These are phyloP conservation scores for Chrysolina haemoptera DNA, from an alignment of 2,888 invertebrate genomes.

Conservation along the genomic window DNA sequence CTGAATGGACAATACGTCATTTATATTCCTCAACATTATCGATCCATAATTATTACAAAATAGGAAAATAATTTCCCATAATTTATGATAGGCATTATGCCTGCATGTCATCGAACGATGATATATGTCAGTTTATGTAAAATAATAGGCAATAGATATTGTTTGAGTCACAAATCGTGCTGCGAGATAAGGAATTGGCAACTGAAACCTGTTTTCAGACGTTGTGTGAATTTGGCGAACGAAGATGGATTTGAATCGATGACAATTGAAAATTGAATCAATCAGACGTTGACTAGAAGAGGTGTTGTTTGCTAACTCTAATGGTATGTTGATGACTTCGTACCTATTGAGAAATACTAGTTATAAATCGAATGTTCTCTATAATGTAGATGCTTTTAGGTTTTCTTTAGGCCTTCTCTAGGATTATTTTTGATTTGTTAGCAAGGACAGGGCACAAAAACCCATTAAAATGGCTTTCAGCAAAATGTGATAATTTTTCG, in stretches of 20 bases:
- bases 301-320: not conserved
- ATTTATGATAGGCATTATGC: constrained; percentile 31
- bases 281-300: not conserved
- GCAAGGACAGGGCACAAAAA: no score
- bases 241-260: constrained; percentile 14
- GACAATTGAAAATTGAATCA: not conserved
- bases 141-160: constrained; percentile 40
- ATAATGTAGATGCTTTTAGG: no score
- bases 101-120: constrained; percentile 29
- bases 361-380: no score
- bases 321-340: not conserved
- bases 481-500: no score
- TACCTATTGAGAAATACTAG: not conserved
- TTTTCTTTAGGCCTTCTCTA: no score
- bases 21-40: constrained; percentile 32
- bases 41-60: constrained; percentile 34
- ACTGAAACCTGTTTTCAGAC: constrained; percentile 41
- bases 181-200: constrained; percentile 48
- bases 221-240: constrained; percentile 11
- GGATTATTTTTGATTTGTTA: no score
- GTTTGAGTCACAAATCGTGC: constrained; percentile 51
- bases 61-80: constrained; percentile 34
- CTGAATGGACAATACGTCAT: constrained; percentile 19
- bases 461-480: no score
- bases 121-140: constrained; percentile 34